These are phyloP conservation scores for Noctuana brunneofusca DNA, from an alignment of 2,888 invertebrate genomes.

Conservation along the genomic window DNA sequence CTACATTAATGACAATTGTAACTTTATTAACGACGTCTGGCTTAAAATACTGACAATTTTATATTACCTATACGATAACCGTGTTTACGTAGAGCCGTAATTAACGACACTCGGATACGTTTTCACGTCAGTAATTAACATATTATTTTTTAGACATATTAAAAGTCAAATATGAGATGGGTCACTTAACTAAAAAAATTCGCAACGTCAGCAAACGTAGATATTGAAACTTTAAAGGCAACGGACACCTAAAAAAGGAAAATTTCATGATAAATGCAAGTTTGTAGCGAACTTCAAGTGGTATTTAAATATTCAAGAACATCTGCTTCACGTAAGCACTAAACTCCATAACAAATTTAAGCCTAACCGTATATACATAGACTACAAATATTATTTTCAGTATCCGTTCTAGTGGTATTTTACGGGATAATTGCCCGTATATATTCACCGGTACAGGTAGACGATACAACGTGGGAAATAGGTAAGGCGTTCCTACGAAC, in stretches of 20 bases:
- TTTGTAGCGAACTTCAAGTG: not conserved
- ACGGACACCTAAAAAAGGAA: not conserved
- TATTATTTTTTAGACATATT: no score
- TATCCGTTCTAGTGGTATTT: not conserved
- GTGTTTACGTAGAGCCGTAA: not conserved
- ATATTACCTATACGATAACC: no score
- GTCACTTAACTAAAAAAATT: no score
- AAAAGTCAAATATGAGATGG: no score
- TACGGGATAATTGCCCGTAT: not conserved
- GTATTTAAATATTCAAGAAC: not conserved
- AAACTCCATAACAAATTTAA: not conserved
- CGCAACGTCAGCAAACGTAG: no score
- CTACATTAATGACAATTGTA: not conserved
- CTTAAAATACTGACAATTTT: not conserved
- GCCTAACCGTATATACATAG: not conserved
- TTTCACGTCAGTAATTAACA: no score
- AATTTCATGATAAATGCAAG: not conserved
- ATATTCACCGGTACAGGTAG: not conserved
- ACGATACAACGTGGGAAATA: slow-evolving; percentile 31
- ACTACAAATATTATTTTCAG: no score
- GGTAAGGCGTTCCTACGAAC: slow-evolving; percentile 33
- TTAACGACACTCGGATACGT: not conserved
- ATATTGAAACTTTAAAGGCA: no score
- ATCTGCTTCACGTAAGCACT: not conserved
- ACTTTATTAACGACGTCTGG: not conserved